Evolutionary conservation across 2,888 invertebrate genomes (phyloP).

Genomic region (Nemurella pictetii): DNA sequence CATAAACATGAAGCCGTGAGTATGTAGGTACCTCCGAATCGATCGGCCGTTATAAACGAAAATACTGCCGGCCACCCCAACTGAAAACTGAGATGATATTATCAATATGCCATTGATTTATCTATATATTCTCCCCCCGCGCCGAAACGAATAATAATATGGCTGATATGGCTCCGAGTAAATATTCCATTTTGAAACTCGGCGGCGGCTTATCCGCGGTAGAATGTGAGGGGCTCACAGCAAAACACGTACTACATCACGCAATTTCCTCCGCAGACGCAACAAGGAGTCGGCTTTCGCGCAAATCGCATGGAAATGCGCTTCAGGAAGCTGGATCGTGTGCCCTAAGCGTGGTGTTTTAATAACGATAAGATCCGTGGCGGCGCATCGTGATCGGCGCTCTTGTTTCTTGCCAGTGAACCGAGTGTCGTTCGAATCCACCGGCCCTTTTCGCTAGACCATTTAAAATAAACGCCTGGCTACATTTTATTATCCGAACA

Average conservation of each 20-base stretch:
- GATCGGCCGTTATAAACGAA: conserved; percentile 12
- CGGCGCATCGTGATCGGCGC: neutral
- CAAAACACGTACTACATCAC: conserved; percentile 26
- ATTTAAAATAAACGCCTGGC: conserved; percentile 31
- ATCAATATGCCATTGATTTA: conserved; percentile 26
- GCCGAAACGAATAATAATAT: conserved; percentile 5
- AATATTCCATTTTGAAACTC: conserved; percentile 23
- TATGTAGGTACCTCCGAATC: conserved; percentile 9
- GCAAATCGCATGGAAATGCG: conserved; percentile 15
- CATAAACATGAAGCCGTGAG: conserved; percentile 30
- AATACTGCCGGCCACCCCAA: neutral
- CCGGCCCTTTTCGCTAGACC: neutral
- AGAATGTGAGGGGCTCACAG: neutral
- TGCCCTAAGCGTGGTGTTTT: conserved; percentile 23
- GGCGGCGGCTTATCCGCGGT: neutral
- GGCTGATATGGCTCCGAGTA: neutral
- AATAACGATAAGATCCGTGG: conserved; percentile 26
- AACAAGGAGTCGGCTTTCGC: neutral
- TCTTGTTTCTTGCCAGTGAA: neutral
- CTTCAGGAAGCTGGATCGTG: neutral
- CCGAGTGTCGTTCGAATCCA: neutral
- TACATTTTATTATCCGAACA: conserved; percentile 27
- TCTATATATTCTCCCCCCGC: neutral
- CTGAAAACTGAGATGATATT: conserved; percentile 17
- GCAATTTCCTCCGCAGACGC: conserved; percentile 16